phyloP scores from a whole-genome alignment of 2,797 vertebrate species.

The Scleropages formosus region DNA sequence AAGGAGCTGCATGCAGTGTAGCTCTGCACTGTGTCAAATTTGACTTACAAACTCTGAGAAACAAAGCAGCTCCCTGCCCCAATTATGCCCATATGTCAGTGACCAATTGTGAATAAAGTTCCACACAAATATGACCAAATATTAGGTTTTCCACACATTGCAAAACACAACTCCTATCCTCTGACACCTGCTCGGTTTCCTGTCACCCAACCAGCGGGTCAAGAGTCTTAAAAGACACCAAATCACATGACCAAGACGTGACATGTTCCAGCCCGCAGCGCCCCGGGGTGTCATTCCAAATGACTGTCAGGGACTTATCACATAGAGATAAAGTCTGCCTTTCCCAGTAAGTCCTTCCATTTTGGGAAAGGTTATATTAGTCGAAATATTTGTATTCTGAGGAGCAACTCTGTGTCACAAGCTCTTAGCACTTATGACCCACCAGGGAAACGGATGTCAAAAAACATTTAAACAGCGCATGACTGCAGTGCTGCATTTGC shows the following conservation, averaged over 20 bases:
- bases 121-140: too few species aligned
- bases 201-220: conserved; percentile 49
- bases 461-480: conserved; percentile 65
- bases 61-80: too few species aligned
- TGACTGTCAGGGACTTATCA: conserved; percentile 66
- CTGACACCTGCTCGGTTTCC: not conserved
- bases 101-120: too few species aligned
- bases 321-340: conserved; percentile 52
- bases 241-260: conserved; percentile 49
- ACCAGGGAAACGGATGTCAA: conserved; percentile 73
- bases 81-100: too few species aligned
- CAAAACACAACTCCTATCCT: not conserved
- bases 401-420: conserved; percentile 62
- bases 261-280: conserved; percentile 37
- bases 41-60: too few species aligned
- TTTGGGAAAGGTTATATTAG: conserved; percentile 36
- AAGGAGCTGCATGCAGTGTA: too few species aligned
- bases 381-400: conserved; percentile 69
- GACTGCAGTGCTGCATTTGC: conserved; percentile 61
- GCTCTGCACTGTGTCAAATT: too few species aligned
- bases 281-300: conserved; percentile 48
- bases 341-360: conserved; percentile 54
- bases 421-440: conserved; percentile 61
- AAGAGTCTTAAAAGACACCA: conserved; percentile 47
- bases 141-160: too few species aligned